A percentile compares a stretch with the other conserved stretches of the same genome.
Conservation (phyloP, 1,140 invertebrate genomes). For the Drosophila mauritiana region DNA sequence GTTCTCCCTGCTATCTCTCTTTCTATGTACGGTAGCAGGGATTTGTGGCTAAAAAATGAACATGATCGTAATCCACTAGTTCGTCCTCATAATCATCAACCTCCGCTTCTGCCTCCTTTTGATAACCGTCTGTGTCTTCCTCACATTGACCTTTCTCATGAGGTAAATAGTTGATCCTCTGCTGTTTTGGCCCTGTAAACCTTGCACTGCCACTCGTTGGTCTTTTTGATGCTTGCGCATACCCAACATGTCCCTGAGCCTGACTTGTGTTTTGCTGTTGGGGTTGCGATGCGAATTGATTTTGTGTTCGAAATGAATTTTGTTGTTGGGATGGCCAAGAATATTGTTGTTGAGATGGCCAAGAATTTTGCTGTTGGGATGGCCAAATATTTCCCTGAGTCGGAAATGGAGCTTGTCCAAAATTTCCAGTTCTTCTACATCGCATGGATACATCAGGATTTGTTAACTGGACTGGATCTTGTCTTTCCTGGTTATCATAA, state of each 20-base stretch:
- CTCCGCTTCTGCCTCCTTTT: slow-evolving; percentile 2
- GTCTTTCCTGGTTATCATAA: too few species aligned
- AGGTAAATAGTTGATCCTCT: slow-evolving; percentile 14
- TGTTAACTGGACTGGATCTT: too few species aligned
- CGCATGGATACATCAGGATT: too few species aligned
- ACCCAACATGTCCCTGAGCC: background rate
- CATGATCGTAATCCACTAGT: background rate
- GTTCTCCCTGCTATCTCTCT: slow-evolving; percentile 14
- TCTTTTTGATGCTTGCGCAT: slow-evolving; percentile 7
- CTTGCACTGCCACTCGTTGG: slow-evolving; percentile 8
- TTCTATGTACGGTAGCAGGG: slow-evolving; percentile 7
- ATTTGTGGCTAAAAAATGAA: slow-evolving; percentile 6
- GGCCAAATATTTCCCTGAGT: too few species aligned
- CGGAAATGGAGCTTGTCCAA: too few species aligned
- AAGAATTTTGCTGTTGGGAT: too few species aligned
- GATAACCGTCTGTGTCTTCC: background rate
- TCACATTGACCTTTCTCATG: background rate
- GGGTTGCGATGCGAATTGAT: too few species aligned
- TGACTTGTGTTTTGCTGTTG: too few species aligned
- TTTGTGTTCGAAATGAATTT: too few species aligned
- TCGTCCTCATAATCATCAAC: background rate
- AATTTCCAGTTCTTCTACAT: too few species aligned
- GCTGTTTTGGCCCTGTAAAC: slow-evolving; percentile 14
- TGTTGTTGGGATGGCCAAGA: too few species aligned
- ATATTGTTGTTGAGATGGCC: too few species aligned